phyloP scores from a whole-genome alignment of 2,113 vertebrate genomes.

The Catharus minimus region DNA sequence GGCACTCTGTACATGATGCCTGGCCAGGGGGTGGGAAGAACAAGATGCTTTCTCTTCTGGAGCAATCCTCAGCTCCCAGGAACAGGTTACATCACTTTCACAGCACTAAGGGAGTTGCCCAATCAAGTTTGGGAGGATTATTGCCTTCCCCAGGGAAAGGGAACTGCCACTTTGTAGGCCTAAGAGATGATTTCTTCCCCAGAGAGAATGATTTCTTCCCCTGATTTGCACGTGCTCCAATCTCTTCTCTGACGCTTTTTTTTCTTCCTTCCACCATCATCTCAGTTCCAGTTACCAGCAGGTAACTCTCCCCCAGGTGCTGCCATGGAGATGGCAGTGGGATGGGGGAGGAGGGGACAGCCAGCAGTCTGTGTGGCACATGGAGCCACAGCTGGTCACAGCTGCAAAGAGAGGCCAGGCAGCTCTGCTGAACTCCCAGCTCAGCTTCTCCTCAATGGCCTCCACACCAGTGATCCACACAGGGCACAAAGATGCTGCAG shows the following conservation, averaged over 20 bases:
- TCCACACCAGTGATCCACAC: rapidly evolving
- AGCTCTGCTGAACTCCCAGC: neutral
- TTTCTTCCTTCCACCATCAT: neutral
- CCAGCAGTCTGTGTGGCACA: neutral
- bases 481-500: neutral
- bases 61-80: neutral
- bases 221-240: neutral
- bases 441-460: neutral
- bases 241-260: neutral
- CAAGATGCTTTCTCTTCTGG: slow-evolving; percentile 9
- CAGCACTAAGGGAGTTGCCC: neutral
- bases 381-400: neutral
- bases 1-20: neutral
- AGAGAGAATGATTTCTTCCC: neutral
- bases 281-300: neutral
- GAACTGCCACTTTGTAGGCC: neutral
- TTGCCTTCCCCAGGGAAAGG: neutral
- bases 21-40: neutral
- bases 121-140: neutral
- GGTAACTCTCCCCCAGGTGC: neutral
- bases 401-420: neutral
- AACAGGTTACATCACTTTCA: neutral
- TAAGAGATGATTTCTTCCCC: neutral
- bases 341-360: neutral
- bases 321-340: neutral